Percentiles rank a stretch among this genome's conserved stretches.
phyloP scores from a whole-genome alignment of 1,140 invertebrate species.

The Papilio xuthus region DNA sequence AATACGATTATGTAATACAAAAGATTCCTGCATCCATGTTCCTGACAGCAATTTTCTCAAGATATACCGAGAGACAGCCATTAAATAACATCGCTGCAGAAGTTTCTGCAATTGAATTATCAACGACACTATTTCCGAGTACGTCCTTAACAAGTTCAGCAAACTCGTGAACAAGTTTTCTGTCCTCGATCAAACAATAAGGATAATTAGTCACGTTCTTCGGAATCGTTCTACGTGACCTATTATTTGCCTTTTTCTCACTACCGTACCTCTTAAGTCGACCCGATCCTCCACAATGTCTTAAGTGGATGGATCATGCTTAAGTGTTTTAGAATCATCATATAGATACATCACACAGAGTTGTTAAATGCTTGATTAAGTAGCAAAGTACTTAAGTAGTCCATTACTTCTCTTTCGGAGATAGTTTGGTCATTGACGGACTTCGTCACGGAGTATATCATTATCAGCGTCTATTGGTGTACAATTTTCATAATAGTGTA shows the following conservation, averaged over 20 bases:
- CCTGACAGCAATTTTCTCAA: constrained; percentile 11
- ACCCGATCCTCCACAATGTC: background rate
- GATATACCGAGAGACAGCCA: background rate
- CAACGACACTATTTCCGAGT: constrained; percentile 31
- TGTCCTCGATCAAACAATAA: constrained; percentile 28
- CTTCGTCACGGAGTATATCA: no score
- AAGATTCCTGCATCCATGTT: background rate
- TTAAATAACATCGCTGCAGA: constrained; percentile 11
- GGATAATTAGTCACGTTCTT: constrained; percentile 34
- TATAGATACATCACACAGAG: background rate
- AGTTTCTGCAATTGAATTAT: constrained; percentile 32
- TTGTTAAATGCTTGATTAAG: background rate
- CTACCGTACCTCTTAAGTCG: constrained; percentile 6
- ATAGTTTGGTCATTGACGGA: no score
- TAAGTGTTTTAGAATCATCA: background rate
- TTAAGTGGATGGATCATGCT: background rate
- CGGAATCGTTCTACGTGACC: constrained; percentile 26
- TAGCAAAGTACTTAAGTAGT: no score
- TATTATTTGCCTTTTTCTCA: constrained; percentile 17
- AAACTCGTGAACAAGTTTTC: constrained; percentile 26
- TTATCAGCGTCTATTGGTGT: no score
- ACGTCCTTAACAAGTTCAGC: constrained; percentile 26
- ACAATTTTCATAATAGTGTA: no score
- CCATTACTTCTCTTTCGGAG: no score
- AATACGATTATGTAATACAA: background rate